These are phyloP conservation scores for Tetheella fluctuosa DNA, from an alignment of 2,888 invertebrate genomes.

Conservation along the genomic window DNA sequence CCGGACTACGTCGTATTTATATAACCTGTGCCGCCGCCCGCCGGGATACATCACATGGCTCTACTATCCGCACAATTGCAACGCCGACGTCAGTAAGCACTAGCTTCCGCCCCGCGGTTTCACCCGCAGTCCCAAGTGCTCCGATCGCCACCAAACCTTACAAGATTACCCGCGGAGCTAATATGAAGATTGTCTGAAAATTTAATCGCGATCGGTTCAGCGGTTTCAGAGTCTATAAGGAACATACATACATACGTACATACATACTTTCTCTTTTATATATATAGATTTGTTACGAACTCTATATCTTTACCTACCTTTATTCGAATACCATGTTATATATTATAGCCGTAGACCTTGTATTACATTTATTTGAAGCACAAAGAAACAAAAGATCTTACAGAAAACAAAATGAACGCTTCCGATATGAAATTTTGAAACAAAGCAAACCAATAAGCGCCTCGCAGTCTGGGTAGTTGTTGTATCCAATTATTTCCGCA, in stretches of 20 bases:
- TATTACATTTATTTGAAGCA: neutral
- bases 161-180: too few relatives aligned
- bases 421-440: constrained; percentile 7
- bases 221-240: too few relatives aligned
- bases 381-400: constrained; percentile 2
- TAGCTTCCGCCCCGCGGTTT: too few relatives aligned
- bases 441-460: constrained; percentile 38
- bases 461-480: constrained; percentile 53
- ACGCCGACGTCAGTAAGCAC: neutral
- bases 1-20: constrained; percentile 37
- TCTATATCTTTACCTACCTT: neutral
- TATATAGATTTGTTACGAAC: too few relatives aligned
- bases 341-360: neutral
- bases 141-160: too few relatives aligned
- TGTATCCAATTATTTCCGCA: constrained; percentile 35
- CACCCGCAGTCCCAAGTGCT: too few relatives aligned
- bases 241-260: too few relatives aligned
- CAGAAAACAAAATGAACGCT: neutral
- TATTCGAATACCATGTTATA: neutral
- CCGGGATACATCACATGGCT: neutral
- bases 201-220: too few relatives aligned
- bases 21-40: constrained; percentile 14
- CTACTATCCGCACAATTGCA: neutral
- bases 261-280: too few relatives aligned
- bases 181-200: too few relatives aligned